phyloP scores from a whole-genome alignment of 1,140 invertebrate species.

The Tetramorium simillimum region DNA sequence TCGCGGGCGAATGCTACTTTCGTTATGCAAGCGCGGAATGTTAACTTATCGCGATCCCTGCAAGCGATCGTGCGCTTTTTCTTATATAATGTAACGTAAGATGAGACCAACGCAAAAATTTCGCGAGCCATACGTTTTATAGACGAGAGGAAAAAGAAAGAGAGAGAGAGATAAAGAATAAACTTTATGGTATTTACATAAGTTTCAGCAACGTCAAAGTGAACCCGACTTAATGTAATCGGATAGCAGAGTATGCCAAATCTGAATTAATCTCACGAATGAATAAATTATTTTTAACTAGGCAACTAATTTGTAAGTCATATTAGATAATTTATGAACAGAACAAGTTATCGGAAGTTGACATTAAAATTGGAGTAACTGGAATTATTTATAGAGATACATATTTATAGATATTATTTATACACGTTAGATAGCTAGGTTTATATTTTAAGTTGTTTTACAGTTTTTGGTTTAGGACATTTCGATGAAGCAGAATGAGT shows the following conservation, averaged over 20 bases:
- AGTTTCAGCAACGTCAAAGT: background rate
- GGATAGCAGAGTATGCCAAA: background rate
- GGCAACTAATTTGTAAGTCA: background rate
- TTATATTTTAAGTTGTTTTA: background rate
- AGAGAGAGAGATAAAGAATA: background rate
- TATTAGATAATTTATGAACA: slow-evolving; percentile 4
- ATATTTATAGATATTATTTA: background rate
- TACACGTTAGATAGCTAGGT: background rate
- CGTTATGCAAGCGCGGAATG: slow-evolving; percentile 75
- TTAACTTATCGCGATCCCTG: slow-evolving; percentile 66
- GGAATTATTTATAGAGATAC: background rate
- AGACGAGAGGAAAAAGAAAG: background rate
- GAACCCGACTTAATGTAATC: background rate
- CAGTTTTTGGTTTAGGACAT: background rate
- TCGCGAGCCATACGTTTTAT: slow-evolving; percentile 18
- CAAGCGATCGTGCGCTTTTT: slow-evolving; percentile 32
- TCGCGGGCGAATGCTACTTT: slow-evolving; percentile 60
- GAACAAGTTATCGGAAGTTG: background rate
- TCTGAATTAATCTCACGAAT: background rate
- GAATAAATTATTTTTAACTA: background rate
- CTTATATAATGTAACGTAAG: slow-evolving; percentile 57
- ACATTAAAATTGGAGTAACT: background rate
- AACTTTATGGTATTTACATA: slow-evolving; percentile 1
- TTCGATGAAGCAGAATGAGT: background rate
- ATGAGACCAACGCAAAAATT: slow-evolving; percentile 42